Evolutionary conservation across 1,140 invertebrate genomes (phyloP).

Genomic region (Papilio dardanus): DNA sequence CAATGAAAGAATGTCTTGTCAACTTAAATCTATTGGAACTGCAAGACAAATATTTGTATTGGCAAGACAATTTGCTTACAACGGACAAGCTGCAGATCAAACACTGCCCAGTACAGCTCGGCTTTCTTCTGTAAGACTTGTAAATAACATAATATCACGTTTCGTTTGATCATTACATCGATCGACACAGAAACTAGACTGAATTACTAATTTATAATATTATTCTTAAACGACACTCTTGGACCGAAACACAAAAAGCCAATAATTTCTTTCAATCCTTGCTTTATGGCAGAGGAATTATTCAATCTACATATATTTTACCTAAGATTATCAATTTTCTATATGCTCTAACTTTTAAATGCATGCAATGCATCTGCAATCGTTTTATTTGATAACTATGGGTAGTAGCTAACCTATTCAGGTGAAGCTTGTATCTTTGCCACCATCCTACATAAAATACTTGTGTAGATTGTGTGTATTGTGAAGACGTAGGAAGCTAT

Average conservation of each 20-base stretch:
- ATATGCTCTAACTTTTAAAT: no score
- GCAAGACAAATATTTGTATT: neutral
- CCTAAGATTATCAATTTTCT: no score
- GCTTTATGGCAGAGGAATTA: no score
- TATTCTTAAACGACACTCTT: neutral
- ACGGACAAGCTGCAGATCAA: slow-evolving; percentile 25
- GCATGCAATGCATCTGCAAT: no score
- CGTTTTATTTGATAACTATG: no score
- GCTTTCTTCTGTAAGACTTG: slow-evolving; percentile 6
- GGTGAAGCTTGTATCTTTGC: no score
- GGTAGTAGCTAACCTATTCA: no score
- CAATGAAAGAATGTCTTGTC: neutral
- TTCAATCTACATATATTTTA: no score
- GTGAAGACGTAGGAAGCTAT: neutral
- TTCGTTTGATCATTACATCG: slow-evolving; percentile 4
- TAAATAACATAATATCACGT: slow-evolving; percentile 23
- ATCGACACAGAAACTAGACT: neutral
- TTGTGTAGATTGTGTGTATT: neutral
- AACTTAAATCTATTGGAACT: neutral
- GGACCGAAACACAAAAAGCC: neutral
- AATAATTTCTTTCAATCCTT: no score
- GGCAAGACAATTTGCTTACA: slow-evolving; percentile 29
- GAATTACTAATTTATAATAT: neutral
- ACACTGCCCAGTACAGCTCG: neutral
- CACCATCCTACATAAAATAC: no score